Base-by-base conservation (phyloP, 2,797 vertebrate genomes). In the Brachyalestes nurse region DNA sequence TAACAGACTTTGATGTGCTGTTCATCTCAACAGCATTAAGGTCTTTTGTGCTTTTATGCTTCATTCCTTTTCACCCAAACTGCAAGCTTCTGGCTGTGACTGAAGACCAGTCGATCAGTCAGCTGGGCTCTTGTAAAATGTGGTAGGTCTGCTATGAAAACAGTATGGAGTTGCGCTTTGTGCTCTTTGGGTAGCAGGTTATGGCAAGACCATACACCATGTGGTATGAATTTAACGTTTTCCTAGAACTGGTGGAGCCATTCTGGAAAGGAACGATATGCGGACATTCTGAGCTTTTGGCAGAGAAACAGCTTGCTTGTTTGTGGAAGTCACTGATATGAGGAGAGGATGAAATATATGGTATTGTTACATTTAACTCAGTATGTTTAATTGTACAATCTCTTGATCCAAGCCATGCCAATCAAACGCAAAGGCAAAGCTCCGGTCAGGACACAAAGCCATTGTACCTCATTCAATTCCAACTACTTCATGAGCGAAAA, bases 11-110 rank as follows among this genome's bases (percentile, higher is more conserved):
- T 86, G 38, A 88, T 86, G 70, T 55, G 9, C 23, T 8, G 82
- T 55, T 81, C 47, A 23, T 80, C 62, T 38, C 34, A 80, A 78
- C 62, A 19, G 72, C 34, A 62, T 55, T 75, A 77, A 1, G 28
- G 55, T n/a, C 51, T 51, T 47, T 72, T 60, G 72, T 65, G 69
- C 49, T 51, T 78, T 66, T 40, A 84, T 42, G 53, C 51, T 82
- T 66, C 71, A 87, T 72, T 86, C 66, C 67, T 75, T 28, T 75
- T 81, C 74, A 82, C 77, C 4, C 49, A 80, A 80, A 86, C 87
- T 78, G 84, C 78, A 85, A 69, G 82, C 74, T 72, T 76, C 87
- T 85, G 84, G 47, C 28, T 53, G 75, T 51, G 42, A 49, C 19
- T 34, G 34, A 72, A 58, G 34, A 74, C 58, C n/a, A 81, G 57